Conservation (phyloP, 2,113 vertebrate species). For the Neotoma lepida region DNA sequence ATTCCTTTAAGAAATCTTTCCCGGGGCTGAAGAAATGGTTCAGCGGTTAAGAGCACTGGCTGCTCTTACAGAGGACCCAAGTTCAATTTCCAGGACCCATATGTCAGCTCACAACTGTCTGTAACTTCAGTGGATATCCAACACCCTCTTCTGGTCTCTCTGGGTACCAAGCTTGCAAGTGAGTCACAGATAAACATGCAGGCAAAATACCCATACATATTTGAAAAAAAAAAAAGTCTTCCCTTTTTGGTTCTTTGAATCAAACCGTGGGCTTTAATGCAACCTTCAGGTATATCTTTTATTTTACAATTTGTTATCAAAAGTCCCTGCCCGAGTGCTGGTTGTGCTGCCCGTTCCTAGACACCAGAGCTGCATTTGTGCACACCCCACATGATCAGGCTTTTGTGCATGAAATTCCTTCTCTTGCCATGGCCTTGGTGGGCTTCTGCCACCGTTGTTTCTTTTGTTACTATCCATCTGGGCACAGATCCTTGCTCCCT, state of each 20-base stretch:
- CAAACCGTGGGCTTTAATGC: not conserved
- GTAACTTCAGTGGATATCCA: not conserved
- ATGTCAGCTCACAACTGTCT: not conserved
- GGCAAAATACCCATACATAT: not conserved
- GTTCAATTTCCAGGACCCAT: not conserved
- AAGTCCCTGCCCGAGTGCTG: not conserved
- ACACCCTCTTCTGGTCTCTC: not conserved
- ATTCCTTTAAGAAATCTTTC: not conserved
- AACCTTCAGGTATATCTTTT: not conserved
- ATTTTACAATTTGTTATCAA: not conserved
- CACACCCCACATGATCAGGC: not conserved
- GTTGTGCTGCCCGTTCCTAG: not conserved
- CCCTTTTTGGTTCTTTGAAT: not conserved
- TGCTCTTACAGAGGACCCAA: not conserved
- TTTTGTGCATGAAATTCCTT: not conserved
- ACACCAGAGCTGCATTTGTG: not conserved
- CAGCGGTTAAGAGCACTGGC: not conserved
- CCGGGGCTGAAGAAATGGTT: not conserved
- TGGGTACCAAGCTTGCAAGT: not conserved
- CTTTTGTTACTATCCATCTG: not conserved
- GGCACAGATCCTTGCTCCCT: not conserved
- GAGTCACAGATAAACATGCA: not conserved
- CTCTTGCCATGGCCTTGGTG: not conserved
- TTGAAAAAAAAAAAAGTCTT: not conserved
- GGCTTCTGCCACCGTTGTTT: not conserved